Conservation (phyloP, 2,888 invertebrate genomes). For the Drosophila subsilvestris region DNA sequence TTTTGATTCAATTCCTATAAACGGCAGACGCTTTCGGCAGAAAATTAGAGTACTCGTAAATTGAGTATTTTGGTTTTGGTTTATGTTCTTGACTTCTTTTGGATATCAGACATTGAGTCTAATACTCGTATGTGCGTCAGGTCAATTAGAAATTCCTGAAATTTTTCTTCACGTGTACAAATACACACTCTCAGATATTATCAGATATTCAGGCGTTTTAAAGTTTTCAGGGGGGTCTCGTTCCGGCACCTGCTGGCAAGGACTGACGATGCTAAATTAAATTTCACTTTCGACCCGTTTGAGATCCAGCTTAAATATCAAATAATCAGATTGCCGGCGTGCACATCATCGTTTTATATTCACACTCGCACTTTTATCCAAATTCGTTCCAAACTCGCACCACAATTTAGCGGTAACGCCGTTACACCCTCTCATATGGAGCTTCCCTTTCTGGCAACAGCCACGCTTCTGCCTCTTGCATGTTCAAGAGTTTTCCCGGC, state of each 20-base stretch:
- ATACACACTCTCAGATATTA: constrained; percentile 16
- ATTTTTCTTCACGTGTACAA: not conserved
- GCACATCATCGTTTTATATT: constrained; percentile 32
- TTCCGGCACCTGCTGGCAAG: constrained; percentile 18
- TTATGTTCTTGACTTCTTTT: no score
- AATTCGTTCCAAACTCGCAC: constrained; percentile 19
- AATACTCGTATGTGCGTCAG: no score
- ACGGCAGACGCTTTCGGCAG: no score
- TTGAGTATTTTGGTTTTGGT: no score
- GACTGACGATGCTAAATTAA: constrained; percentile 20
- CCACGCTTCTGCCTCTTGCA: constrained; percentile 27
- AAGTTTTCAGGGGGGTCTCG: constrained; percentile 1
- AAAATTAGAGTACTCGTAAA: no score
- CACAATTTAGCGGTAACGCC: constrained; percentile 28
- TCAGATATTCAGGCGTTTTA: constrained; percentile 13
- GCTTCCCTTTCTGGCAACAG: not conserved
- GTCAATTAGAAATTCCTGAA: not conserved
- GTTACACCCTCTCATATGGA: not conserved
- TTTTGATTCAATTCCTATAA: no score
- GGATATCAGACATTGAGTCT: no score
- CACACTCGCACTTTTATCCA: constrained; percentile 31
- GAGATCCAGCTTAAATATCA: constrained; percentile 23
- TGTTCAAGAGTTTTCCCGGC: constrained; percentile 50
- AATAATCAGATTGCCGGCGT: constrained; percentile 37
- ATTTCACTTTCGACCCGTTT: constrained; percentile 7